Conservation (phyloP, 1,140 invertebrate genomes). For the Fopius arisanus region DNA sequence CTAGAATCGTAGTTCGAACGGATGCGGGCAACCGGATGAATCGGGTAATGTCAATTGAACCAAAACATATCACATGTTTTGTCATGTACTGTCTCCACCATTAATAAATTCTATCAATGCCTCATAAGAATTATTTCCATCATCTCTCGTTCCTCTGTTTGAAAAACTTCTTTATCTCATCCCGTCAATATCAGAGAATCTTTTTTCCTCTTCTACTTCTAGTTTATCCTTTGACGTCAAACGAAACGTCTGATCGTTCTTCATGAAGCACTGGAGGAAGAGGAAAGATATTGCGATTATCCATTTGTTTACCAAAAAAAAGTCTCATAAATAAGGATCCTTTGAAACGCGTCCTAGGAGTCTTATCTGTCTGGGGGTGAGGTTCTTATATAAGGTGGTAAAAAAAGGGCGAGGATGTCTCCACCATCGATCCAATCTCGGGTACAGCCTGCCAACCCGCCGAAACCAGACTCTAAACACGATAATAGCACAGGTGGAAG, state of each 20-base stretch:
- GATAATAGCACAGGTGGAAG: constrained; percentile 2
- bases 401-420: constrained; percentile 23
- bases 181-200: constrained; percentile 8
- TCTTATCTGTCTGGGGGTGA: constrained; percentile 49
- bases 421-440: neutral
- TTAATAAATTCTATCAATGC: neutral
- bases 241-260: constrained; percentile 16
- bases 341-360: constrained; percentile 60
- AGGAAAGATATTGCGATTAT: constrained; percentile 61
- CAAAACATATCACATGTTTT: neutral
- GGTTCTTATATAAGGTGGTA: constrained; percentile 14
- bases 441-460: neutral
- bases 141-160: neutral
- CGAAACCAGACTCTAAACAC: neutral
- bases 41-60: constrained; percentile 4
- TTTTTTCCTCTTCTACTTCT: neutral
- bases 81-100: neutral
- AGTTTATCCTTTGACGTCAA: constrained; percentile 16
- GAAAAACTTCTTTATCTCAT: neutral
- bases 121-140: neutral
- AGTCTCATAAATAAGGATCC: constrained; percentile 66
- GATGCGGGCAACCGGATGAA: constrained; percentile 24
- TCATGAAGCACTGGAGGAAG: neutral
- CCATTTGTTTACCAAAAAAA: constrained; percentile 63
- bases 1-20: neutral